phyloP scores from a whole-genome alignment of 2,888 invertebrate species.

The Tachina fera region DNA sequence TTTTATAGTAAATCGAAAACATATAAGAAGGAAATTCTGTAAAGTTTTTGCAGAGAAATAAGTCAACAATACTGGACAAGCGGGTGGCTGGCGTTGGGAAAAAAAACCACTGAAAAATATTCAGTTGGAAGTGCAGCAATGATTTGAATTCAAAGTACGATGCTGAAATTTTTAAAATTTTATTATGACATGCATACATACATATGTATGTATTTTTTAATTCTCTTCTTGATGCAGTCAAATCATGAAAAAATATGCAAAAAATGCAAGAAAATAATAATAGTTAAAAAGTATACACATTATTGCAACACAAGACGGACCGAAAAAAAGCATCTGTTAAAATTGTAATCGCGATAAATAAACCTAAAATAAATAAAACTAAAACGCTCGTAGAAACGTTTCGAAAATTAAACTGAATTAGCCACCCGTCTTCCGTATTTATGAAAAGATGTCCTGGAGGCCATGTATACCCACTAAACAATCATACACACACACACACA shows the following conservation, averaged over 20 bases:
- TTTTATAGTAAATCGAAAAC: constrained; percentile 56
- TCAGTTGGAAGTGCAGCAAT: too few relatives aligned
- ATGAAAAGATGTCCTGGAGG: constrained; percentile 69
- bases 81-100: too few relatives aligned
- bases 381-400: constrained; percentile 52
- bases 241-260: not conserved
- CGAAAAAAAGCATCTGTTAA: constrained; percentile 63
- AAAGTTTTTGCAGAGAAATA: too few relatives aligned
- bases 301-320: constrained; percentile 3
- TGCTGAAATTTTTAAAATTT: too few relatives aligned
- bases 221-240: too few relatives aligned
- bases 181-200: too few relatives aligned
- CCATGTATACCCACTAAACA: constrained; percentile 64
- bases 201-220: too few relatives aligned
- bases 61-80: too few relatives aligned
- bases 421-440: constrained; percentile 73
- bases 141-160: too few relatives aligned
- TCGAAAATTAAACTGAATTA: constrained; percentile 59
- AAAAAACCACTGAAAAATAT: too few relatives aligned
- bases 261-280: not conserved
- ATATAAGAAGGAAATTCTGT: not conserved
- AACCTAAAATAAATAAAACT: constrained; percentile 39
- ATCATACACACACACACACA: constrained; percentile 34
- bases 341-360: constrained; percentile 72
- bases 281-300: constrained; percentile 4